These are phyloP conservation scores for Lasioglossum morio DNA, from an alignment of 2,888 invertebrate genomes.

Conservation along the genomic window DNA sequence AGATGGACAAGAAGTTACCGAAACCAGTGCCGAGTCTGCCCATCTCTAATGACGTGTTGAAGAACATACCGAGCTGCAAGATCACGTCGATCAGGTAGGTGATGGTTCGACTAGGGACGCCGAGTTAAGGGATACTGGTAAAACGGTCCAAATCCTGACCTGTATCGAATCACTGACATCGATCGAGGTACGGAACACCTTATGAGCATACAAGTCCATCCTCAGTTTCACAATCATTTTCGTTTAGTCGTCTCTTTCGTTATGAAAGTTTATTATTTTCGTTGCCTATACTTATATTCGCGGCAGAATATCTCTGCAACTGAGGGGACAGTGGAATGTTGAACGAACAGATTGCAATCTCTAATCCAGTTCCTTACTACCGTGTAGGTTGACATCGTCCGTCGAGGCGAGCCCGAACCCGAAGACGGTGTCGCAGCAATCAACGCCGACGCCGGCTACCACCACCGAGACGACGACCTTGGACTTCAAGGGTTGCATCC, in stretches of 20 bases:
- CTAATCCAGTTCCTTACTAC: not conserved
- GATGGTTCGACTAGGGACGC: not conserved
- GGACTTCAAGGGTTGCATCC: conserved; percentile 67
- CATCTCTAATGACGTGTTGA: conserved; percentile 77
- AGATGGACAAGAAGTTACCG: conserved; percentile 86
- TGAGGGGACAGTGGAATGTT: not conserved
- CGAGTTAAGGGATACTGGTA: not conserved
- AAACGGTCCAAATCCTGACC: conserved; percentile 3
- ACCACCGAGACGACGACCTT: conserved; percentile 34
- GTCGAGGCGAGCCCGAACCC: conserved; percentile 76
- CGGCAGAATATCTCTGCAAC: not conserved
- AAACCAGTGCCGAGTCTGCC: conserved; percentile 86
- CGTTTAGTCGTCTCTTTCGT: not conserved
- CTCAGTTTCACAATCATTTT: not conserved
- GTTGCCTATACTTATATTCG: not conserved
- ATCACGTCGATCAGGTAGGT: conserved; percentile 76
- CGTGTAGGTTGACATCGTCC: conserved; percentile 70
- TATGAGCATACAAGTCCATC: not conserved
- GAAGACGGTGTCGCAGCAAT: conserved; percentile 56
- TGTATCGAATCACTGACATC: not conserved
- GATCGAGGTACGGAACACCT: conserved; percentile 27
- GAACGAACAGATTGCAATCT: not conserved
- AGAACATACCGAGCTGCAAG: conserved; percentile 78
- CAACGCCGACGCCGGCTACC: conserved; percentile 45
- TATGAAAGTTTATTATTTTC: not conserved